A percentile compares a stretch with the other conserved stretches of the same genome.
Evolutionary conservation across 2,888 invertebrate genomes (phyloP).

Genomic region (Leptinotarsa tumamoca): DNA sequence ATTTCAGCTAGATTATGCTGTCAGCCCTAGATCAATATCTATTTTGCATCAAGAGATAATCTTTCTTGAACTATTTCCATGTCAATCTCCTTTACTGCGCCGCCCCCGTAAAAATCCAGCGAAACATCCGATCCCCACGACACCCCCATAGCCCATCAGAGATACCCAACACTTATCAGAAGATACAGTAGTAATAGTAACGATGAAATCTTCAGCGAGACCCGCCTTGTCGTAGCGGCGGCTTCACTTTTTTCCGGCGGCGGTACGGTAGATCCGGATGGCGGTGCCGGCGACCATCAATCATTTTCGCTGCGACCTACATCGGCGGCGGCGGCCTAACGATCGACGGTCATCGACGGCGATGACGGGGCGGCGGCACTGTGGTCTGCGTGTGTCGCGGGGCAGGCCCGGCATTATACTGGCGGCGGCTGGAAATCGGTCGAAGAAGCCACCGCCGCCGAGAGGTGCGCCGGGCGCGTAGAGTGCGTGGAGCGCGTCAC

Average conservation of each 20-base stretch:
- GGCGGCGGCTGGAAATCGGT: constrained; percentile 45
- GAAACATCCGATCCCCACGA: background rate
- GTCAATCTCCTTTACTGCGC: background rate
- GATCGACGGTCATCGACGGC: constrained; percentile 30
- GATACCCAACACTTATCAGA: background rate
- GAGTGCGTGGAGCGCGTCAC: background rate
- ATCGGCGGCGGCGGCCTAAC: constrained; percentile 26
- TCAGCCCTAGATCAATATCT: too few relatives aligned
- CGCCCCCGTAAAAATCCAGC: background rate
- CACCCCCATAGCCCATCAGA: background rate
- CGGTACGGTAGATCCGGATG: constrained; percentile 55
- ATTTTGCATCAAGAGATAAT: too few relatives aligned
- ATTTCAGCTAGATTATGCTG: too few relatives aligned
- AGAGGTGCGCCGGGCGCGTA: constrained; percentile 7
- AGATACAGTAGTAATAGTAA: too few relatives aligned
- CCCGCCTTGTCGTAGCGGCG: background rate
- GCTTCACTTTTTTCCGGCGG: constrained; percentile 56
- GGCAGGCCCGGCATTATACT: constrained; percentile 62
- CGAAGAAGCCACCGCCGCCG: constrained; percentile 21
- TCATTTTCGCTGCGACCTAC: constrained; percentile 37
- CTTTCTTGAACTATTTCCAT: background rate
- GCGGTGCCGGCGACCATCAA: constrained; percentile 29
- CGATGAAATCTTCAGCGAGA: background rate
- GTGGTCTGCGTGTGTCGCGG: constrained; percentile 52
- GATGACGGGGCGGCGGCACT: constrained; percentile 30